Conservation (phyloP, 1,140 invertebrate species). For the Drosophila ironensis region DNA sequence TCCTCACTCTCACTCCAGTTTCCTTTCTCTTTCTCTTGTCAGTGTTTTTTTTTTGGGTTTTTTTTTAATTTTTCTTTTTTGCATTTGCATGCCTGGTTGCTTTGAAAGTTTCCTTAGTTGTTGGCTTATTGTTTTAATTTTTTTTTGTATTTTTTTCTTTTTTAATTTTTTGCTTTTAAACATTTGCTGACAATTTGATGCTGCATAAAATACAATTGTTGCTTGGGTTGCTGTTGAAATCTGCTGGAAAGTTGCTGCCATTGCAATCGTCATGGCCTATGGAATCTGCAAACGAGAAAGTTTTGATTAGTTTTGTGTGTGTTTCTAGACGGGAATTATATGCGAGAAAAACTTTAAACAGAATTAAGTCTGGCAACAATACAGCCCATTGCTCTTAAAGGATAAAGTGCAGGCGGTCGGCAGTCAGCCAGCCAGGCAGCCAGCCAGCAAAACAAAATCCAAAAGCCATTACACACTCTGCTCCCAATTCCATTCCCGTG, state of each 20-base stretch:
- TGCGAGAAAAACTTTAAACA: slow-evolving; percentile 5
- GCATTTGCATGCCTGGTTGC: slow-evolving; percentile 24
- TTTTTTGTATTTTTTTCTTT: slow-evolving; percentile 27
- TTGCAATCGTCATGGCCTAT: slow-evolving; percentile 90
- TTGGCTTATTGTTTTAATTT: slow-evolving; percentile 1
- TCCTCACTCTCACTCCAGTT: slow-evolving; percentile 9
- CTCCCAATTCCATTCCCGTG: not conserved
- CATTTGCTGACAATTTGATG: slow-evolving; percentile 76
- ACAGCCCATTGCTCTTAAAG: slow-evolving; percentile 6
- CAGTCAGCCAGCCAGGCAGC: not conserved
- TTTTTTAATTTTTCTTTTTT: slow-evolving; percentile 21
- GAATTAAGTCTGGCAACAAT: not conserved
- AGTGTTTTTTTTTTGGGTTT: slow-evolving; percentile 29
- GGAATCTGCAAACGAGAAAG: slow-evolving; percentile 84
- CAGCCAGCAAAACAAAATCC: slow-evolving; percentile 43
- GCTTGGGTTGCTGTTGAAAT: slow-evolving; percentile 74
- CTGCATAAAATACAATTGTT: slow-evolving; percentile 80
- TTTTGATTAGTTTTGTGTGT: slow-evolving; percentile 62
- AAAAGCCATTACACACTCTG: slow-evolving; percentile 60
- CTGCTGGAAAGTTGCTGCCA: slow-evolving; percentile 83
- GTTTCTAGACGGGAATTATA: slow-evolving; percentile 2
- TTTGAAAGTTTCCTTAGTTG: slow-evolving; percentile 15
- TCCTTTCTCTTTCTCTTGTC: slow-evolving; percentile 12
- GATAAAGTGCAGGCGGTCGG: slow-evolving; percentile 10
- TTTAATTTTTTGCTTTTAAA: slow-evolving; percentile 71